Evolutionary conservation across 2,797 vertebrate genomes (phyloP), one percentile per base, ranked within the genome.

Genomic region (Chaetodon trifasciatus): DNA sequence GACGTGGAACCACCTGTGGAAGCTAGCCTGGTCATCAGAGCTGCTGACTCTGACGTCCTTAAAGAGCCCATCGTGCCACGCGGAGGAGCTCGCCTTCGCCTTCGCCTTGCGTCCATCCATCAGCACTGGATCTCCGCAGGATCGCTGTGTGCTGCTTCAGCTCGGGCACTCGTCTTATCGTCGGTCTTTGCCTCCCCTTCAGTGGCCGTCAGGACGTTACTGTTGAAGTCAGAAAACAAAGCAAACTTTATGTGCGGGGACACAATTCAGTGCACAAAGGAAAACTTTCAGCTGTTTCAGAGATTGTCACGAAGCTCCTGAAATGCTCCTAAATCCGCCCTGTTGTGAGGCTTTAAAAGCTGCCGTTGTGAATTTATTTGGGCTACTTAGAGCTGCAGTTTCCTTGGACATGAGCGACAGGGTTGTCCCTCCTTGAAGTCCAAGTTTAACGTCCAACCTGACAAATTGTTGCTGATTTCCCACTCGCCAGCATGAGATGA

Each of bases 381-480:
- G 10, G 15, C n/a, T 28, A 23, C 71, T 57, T 42, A 76, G 64
- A 39, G 6, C 23, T 60, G 63, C 55, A 61, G 55, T 35, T 68
- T 68, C 6, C 74, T 67, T 0, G 55, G 35, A 17, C 37, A 32
- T 1, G 53, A 60, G 46, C 52, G 16, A 7, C 62, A 42, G 4
- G 62, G 44, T 21, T 39, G 32, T 17, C 64, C 32, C 74, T 76
- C 64, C 1, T 75, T 66, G 42, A 65, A 47, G 50, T 74, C 28
- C 28, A 32, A 32, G 55, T 17, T 17, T 16, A 21, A 68, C 32
- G 8, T 55, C 55, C 23, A 68, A 35, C 2, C 17, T 50, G 13
- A 24, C 46, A 6, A 68, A 68, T 32, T 60, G 64, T 8, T 21
- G 35, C 24, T 44, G 42, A 8, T 13, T 44, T 9, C 8, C 42